These are phyloP conservation scores for Platysternon megacephalum DNA, from an alignment of 2,113 vertebrate genomes.

Conservation along the genomic window DNA sequence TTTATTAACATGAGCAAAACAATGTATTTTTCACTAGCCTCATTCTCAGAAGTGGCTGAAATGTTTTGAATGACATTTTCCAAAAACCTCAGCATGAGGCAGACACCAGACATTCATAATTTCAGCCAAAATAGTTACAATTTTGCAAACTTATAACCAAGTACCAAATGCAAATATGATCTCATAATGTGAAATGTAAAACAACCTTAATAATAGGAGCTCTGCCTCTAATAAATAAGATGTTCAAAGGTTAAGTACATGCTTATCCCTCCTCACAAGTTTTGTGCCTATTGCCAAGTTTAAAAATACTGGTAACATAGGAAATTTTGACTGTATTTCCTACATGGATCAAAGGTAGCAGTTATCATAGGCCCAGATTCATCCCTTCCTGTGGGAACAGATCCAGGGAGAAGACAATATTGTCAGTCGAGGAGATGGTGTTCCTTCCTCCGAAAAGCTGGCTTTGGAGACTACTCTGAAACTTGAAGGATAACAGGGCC, in stretches of 20 bases:
- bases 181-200: not conserved
- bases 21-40: not conserved
- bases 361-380: no score
- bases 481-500: not conserved
- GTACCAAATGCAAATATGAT: not conserved
- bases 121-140: not conserved
- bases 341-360: no score
- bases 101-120: not conserved
- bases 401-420: not conserved
- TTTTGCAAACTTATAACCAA: not conserved
- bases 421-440: not conserved
- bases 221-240: not conserved
- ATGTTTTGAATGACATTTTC: not conserved
- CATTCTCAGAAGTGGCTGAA: not conserved
- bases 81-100: not conserved
- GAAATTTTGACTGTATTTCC: not conserved
- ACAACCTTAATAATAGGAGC: not conserved
- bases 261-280: not conserved
- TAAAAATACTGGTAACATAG: not conserved
- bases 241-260: not conserved
- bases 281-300: not conserved
- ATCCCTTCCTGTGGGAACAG: not conserved
- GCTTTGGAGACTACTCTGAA: not conserved
- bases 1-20: no score
- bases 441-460: not conserved